A percentile compares a stretch with the other conserved stretches of the same genome.
Evolutionary conservation across 2,113 vertebrate species (phyloP).

Genomic region (Otocyon megalotis): DNA sequence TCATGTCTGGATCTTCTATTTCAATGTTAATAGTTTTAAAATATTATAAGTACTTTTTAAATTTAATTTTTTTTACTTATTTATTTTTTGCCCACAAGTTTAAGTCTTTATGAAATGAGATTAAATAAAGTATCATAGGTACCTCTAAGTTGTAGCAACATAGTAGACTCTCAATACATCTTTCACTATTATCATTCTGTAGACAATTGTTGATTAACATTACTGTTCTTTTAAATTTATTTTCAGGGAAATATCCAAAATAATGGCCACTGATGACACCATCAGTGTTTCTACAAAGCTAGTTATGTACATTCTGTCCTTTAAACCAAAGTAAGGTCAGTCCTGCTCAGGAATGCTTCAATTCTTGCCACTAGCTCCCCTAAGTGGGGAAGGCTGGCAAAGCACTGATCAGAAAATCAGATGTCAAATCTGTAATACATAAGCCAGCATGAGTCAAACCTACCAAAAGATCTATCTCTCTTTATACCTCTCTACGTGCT

Average conservation of each 20-base stretch:
- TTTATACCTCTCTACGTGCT: no score
- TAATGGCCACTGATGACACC: not conserved
- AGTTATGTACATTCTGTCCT: not conserved
- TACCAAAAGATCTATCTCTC: not conserved
- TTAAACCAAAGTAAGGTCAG: not conserved
- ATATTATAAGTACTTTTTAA: not conserved
- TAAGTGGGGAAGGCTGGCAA: not conserved
- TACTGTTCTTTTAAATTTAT: not conserved
- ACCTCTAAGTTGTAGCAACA: not conserved
- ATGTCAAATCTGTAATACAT: not conserved
- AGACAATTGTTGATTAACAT: not conserved
- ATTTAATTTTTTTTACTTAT: not conserved
- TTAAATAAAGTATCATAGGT: not conserved
- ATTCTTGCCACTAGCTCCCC: not conserved
- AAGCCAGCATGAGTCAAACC: not conserved
- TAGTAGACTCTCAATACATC: not conserved
- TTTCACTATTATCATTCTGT: not conserved
- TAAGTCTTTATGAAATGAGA: not conserved
- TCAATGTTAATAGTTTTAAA: not conserved
- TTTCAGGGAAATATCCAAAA: not conserved
- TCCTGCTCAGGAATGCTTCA: not conserved
- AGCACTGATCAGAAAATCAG: not conserved
- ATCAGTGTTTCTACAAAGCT: not conserved
- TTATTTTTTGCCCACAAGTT: not conserved
- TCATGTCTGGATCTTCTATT: not conserved